A percentile compares a stretch with the other conserved stretches of the same genome.
Evolutionary conservation across 2,797 vertebrate genomes (phyloP).

Genomic region (Streptopelia turtur): DNA sequence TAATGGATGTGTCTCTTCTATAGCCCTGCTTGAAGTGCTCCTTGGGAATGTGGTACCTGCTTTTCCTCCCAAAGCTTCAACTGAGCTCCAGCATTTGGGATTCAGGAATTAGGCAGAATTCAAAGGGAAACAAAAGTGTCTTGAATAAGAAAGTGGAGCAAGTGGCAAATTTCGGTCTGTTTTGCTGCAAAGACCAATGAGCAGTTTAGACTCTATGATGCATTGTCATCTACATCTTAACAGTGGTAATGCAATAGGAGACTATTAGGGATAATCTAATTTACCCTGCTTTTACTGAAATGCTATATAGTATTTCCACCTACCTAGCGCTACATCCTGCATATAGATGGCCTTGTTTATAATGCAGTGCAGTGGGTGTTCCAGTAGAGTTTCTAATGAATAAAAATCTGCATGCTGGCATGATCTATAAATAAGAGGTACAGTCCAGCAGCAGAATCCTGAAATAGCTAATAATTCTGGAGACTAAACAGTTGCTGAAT

Average conservation of each 20-base stretch:
- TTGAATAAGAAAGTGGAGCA: background rate
- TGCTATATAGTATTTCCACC: background rate
- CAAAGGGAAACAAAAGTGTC: background rate
- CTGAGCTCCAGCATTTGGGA: rapidly evolving
- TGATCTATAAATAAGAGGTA: slow-evolving; percentile 34
- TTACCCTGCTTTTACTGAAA: slow-evolving; percentile 39
- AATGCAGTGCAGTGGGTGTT: background rate
- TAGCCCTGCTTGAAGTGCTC: background rate
- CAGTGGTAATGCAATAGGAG: background rate
- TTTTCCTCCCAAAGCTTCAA: background rate
- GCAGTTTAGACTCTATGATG: background rate
- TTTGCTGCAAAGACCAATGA: background rate
- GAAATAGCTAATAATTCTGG: slow-evolving; percentile 33
- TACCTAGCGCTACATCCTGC: background rate
- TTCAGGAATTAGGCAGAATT: background rate
- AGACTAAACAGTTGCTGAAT: slow-evolving; percentile 25
- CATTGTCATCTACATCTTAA: background rate
- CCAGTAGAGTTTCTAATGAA: background rate
- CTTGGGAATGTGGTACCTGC: background rate
- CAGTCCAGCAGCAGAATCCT: background rate
- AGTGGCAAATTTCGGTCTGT: background rate
- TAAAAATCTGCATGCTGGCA: slow-evolving; percentile 24
- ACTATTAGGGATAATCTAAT: slow-evolving; percentile 30
- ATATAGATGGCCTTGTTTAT: slow-evolving; percentile 15
- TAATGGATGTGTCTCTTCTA: background rate